These are phyloP conservation scores for Ophthalmolycus amberensis DNA, from an alignment of 2,113 vertebrate genomes.

Conservation along the genomic window DNA sequence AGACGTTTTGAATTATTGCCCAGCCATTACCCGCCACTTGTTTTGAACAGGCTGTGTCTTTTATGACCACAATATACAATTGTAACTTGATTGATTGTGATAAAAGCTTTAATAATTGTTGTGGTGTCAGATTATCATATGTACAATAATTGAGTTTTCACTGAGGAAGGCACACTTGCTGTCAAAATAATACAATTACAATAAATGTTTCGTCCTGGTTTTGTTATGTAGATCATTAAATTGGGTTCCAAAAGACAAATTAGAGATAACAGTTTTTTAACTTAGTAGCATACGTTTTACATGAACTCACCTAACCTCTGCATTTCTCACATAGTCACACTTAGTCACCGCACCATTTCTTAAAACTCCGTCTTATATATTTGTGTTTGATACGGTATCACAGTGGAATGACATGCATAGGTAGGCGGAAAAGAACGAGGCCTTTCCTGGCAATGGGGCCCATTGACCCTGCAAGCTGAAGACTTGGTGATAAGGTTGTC, in stretches of 20 bases:
- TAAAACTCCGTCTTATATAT: slow-evolving; percentile 14
- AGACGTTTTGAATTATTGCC: slow-evolving; percentile 36
- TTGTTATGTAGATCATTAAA: slow-evolving; percentile 3
- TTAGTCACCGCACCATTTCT: not conserved
- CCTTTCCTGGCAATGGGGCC: slow-evolving; percentile 61
- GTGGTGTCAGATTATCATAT: slow-evolving; percentile 14
- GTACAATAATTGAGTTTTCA: slow-evolving; percentile 2
- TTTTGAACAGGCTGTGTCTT: slow-evolving; percentile 23
- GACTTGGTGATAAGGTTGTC: slow-evolving; percentile 76
- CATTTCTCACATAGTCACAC: not conserved
- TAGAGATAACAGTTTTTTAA: not conserved
- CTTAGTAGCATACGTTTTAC: not conserved
- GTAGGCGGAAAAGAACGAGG: slow-evolving; percentile 66
- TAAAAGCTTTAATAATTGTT: slow-evolving; percentile 23
- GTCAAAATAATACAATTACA: not conserved
- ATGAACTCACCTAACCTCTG: not conserved
- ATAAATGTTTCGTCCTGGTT: not conserved
- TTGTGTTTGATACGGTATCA: slow-evolving; percentile 40
- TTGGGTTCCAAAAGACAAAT: not conserved
- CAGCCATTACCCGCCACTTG: slow-evolving; percentile 32
- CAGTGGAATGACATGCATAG: slow-evolving; percentile 36
- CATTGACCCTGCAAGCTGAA: slow-evolving; percentile 73
- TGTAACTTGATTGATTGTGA: not conserved
- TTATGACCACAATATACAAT: slow-evolving; percentile 34
- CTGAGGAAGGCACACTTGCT: not conserved